Evolutionary conservation across 2,888 invertebrate genomes (phyloP).

Genomic region (Podotricha telesiphe): DNA sequence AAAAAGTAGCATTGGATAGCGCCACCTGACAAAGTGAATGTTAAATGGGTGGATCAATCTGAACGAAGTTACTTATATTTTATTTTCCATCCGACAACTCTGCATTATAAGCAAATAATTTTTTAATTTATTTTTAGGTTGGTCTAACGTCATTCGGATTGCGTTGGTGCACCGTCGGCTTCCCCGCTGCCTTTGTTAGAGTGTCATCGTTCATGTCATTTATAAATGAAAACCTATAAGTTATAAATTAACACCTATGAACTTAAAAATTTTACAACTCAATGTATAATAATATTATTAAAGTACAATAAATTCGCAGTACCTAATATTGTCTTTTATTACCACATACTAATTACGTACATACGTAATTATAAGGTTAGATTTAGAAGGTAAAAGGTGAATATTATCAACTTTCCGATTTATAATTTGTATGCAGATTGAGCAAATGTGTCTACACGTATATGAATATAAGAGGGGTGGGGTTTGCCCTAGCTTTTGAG

Average conservation of each 20-base stretch:
- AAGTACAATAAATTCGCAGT: neutral
- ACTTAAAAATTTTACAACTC: neutral
- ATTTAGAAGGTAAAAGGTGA: no score
- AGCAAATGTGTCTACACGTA: no score
- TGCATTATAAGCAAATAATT: neutral
- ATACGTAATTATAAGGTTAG: no score
- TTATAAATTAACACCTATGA: neutral
- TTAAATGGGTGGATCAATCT: neutral
- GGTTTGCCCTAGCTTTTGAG: no score
- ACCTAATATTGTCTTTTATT: neutral
- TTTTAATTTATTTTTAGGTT: conserved; percentile 50
- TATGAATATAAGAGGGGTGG: no score
- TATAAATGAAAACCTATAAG: conserved; percentile 48
- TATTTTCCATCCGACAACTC: no score
- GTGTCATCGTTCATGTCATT: conserved; percentile 54
- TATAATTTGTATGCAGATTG: no score
- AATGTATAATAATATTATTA: neutral
- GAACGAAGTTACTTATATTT: no score
- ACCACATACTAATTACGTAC: no score
- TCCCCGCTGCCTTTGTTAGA: conserved; percentile 58
- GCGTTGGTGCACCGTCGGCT: conserved; percentile 51
- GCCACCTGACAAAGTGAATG: no score
- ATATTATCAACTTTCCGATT: no score
- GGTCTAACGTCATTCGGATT: conserved; percentile 60
- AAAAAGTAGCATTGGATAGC: no score